A percentile compares a stretch with the other conserved stretches of the same genome.
phyloP scores from a whole-genome alignment of 2,797 vertebrate species.

The Rhinella marina region DNA sequence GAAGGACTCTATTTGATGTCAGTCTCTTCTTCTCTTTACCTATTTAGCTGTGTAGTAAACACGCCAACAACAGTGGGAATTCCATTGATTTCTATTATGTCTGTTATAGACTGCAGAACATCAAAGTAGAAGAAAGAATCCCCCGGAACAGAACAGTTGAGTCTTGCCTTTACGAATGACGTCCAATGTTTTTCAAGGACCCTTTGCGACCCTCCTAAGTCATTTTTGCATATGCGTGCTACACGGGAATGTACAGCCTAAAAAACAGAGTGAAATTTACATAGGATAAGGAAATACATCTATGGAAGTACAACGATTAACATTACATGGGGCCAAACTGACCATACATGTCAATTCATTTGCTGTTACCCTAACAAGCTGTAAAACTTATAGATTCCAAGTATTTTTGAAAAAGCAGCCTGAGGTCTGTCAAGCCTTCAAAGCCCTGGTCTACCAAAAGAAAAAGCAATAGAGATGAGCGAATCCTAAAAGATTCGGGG shows the following conservation, averaged over 20 bases:
- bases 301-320: conserved; percentile 41
- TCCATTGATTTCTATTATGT: conserved; percentile 92
- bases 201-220: conserved; percentile 94
- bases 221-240: conserved; percentile 97
- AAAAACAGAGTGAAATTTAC: conserved; percentile 1
- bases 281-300: conserved; percentile 65
- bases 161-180: conserved; percentile 93
- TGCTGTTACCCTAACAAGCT: neutral
- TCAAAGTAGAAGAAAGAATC: conserved; percentile 99
- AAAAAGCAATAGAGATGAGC: too few relatives aligned
- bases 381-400: neutral
- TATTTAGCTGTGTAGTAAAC: conserved; percentile 98
- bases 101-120: conserved; percentile 94
- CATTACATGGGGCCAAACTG: neutral
- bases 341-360: neutral
- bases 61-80: conserved; percentile 90
- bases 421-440: neutral
- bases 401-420: neutral
- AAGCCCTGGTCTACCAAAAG: neutral
- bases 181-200: conserved; percentile 99
- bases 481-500: too few relatives aligned
- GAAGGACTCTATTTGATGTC: conserved; percentile 47
- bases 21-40: conserved; percentile 76
- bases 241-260: conserved; percentile 97
- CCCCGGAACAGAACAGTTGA: conserved; percentile 96